Conservation (phyloP, 1,140 invertebrate genomes). For the Drosophila sechellia region DNA sequence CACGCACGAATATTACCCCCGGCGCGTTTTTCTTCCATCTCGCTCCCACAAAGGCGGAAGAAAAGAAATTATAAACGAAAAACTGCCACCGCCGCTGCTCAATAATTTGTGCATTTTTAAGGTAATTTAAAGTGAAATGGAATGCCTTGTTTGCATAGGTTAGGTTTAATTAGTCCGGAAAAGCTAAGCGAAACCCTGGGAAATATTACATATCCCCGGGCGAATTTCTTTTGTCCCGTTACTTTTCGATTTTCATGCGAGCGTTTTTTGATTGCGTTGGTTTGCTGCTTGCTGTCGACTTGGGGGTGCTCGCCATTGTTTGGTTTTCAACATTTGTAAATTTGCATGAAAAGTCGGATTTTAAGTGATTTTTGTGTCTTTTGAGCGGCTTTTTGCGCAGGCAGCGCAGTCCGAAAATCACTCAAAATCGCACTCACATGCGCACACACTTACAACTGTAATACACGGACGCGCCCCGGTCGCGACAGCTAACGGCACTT, state of each 20-base stretch:
- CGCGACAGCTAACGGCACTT: constrained; percentile 67
- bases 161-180: constrained; percentile 39
- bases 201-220: constrained; percentile 36
- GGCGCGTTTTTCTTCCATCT: constrained; percentile 28
- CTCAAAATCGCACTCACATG: constrained; percentile 47
- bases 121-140: constrained; percentile 47
- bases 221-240: constrained; percentile 46
- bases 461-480: constrained; percentile 51
- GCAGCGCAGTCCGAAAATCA: constrained; percentile 53
- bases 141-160: constrained; percentile 9
- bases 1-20: constrained; percentile 35
- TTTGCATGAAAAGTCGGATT: constrained; percentile 19
- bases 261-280: constrained; percentile 21
- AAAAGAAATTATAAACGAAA: constrained; percentile 32
- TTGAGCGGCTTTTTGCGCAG: constrained; percentile 58
- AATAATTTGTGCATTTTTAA: constrained; percentile 60
- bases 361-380: constrained; percentile 8
- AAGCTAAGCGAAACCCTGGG: constrained; percentile 46
- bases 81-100: constrained; percentile 40
- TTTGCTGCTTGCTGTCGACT: constrained; percentile 11
- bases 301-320: constrained; percentile 34
- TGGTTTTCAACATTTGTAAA: constrained; percentile 20
- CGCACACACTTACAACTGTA: constrained; percentile 45
- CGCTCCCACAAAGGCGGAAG: constrained; percentile 59
- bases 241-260: constrained; percentile 39